phyloP scores from a whole-genome alignment of 2,113 vertebrate species.

The Aldabrachelys gigantea region DNA sequence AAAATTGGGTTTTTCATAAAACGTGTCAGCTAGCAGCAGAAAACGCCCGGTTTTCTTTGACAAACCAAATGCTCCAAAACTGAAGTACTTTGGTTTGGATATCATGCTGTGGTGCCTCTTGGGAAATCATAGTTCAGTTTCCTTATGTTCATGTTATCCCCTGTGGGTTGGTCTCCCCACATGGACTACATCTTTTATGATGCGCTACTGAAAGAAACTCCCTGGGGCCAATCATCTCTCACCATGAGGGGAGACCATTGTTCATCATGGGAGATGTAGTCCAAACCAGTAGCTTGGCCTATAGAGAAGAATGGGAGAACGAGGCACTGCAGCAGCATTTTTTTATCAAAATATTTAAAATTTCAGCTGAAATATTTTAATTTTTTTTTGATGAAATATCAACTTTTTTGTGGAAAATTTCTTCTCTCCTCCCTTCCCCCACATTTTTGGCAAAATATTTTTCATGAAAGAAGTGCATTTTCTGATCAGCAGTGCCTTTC shows the following conservation, averaged over 20 bases:
- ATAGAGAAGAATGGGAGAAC: neutral
- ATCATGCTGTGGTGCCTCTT: neutral
- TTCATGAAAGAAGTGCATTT: neutral
- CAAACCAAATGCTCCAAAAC: neutral
- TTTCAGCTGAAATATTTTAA: neutral
- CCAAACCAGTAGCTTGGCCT: neutral
- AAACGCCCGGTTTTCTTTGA: neutral
- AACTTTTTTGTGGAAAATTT: neutral
- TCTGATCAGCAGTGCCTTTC: neutral
- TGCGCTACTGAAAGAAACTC: accelerated
- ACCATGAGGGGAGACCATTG: neutral
- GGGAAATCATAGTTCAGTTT: neutral
- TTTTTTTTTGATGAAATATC: neutral
- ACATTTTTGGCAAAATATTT: neutral
- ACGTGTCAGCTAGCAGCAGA: accelerated
- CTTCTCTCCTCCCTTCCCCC: neutral
- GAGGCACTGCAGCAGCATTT: neutral
- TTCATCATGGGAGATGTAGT: neutral
- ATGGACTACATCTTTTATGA: neutral
- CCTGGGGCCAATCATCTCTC: neutral
- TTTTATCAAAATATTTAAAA: neutral
- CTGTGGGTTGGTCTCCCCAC: neutral
- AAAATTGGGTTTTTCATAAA: neutral
- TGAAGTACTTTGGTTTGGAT: neutral
- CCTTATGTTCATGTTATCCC: neutral